These are phyloP conservation scores for Octonoba sinensis DNA, from an alignment of 2,888 invertebrate species.

Conservation along the genomic window DNA sequence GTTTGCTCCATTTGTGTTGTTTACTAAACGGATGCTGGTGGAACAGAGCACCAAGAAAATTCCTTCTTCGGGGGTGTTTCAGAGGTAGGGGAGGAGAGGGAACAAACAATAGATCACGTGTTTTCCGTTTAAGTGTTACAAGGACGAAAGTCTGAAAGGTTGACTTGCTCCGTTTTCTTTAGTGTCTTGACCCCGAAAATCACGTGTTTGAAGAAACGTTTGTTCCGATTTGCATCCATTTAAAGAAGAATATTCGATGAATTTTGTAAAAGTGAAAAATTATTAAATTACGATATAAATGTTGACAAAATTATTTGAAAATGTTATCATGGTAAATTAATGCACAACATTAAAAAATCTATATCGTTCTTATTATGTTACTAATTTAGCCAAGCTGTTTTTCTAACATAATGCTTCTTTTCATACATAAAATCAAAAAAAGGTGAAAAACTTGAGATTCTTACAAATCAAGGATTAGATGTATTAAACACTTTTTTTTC, in stretches of 20 bases:
- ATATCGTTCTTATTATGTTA: no score
- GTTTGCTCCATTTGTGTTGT: no score
- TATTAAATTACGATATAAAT: no score
- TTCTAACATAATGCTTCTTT: no score
- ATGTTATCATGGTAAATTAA: no score
- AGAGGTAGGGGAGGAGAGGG: background rate
- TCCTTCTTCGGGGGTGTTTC: background rate
- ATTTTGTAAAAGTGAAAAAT: background rate
- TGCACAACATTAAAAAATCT: no score
- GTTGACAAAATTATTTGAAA: no score
- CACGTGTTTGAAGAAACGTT: background rate
- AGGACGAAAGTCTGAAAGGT: constrained; percentile 48
- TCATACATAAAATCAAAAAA: no score
- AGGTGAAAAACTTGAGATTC: no score
- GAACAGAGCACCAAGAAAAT: background rate
- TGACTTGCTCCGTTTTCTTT: constrained; percentile 12
- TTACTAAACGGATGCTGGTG: constrained; percentile 17
- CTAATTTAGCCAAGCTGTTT: no score
- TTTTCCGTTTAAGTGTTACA: constrained; percentile 45
- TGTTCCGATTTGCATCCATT: background rate
- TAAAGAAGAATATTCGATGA: background rate
- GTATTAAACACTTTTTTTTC: no score
- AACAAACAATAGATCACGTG: constrained; percentile 43
- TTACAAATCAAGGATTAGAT: no score
- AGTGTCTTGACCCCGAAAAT: constrained; percentile 34